A percentile compares a stretch with the other conserved stretches of the same genome.
Conservation (phyloP, 2,113 vertebrate species). For the Callipepla californica region DNA sequence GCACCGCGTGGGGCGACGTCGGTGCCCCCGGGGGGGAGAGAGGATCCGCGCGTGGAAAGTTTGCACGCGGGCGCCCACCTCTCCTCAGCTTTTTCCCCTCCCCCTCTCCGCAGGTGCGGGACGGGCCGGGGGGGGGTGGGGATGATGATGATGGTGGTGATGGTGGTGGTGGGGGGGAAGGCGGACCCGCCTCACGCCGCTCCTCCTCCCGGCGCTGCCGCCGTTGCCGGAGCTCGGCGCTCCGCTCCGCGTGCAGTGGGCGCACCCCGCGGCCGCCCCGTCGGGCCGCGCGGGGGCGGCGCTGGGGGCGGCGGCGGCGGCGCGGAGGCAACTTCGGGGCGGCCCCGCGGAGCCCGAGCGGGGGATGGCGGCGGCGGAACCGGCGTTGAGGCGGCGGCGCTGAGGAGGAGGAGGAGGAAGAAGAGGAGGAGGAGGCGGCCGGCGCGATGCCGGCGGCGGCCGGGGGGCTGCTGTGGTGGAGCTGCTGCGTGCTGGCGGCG, state of each 20-base stretch:
- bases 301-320: not conserved
- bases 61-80: not conserved
- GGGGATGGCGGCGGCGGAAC: not conserved
- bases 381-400: not conserved
- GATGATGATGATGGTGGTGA: too few species aligned
- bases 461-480: constrained; percentile 76
- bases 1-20: too few species aligned
- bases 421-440: not conserved
- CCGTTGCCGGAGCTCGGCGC: too few species aligned
- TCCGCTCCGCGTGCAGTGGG: not conserved
- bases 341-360: not conserved
- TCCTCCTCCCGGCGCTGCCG: too few species aligned
- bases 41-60: too few species aligned
- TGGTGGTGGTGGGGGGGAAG: too few species aligned
- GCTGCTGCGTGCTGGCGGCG: constrained; percentile 83
- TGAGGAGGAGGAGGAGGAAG: not conserved
- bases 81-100: constrained; percentile 1
- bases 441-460: constrained; percentile 21
- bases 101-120: not conserved
- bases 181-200: too few species aligned
- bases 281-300: not conserved
- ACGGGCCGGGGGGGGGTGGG: too few species aligned
- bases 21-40: too few species aligned
- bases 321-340: not conserved
- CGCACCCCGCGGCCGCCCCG: not conserved